Conservation (phyloP, 2,888 invertebrate species). For the Atrina japonica region DNA sequence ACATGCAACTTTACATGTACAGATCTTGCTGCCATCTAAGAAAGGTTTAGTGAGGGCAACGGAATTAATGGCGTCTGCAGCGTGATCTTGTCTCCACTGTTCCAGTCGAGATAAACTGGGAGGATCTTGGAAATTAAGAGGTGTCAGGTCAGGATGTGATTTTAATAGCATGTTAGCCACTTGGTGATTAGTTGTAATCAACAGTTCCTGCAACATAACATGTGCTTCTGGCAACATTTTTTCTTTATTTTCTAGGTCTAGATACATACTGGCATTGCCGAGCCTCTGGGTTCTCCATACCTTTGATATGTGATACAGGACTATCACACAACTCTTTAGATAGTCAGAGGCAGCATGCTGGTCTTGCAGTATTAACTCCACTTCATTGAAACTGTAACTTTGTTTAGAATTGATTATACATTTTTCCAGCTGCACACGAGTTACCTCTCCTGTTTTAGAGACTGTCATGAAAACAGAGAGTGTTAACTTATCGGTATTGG, state of each 20-base stretch:
- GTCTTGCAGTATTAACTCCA: constrained; percentile 67
- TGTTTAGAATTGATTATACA: constrained; percentile 68
- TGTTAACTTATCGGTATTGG: constrained; percentile 61
- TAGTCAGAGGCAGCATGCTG: constrained; percentile 61
- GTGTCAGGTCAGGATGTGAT: constrained; percentile 61
- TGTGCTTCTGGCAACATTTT: constrained; percentile 61
- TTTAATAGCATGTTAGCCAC: constrained; percentile 65
- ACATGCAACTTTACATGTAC: constrained; percentile 64
- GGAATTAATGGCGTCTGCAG: constrained; percentile 69
- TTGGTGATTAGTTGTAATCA: constrained; percentile 69
- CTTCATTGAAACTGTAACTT: constrained; percentile 63
- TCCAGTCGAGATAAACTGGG: constrained; percentile 60
- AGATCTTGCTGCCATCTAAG: constrained; percentile 55
- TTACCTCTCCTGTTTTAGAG: constrained; percentile 60
- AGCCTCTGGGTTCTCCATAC: constrained; percentile 67
- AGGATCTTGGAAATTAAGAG: constrained; percentile 64
- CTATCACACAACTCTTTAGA: constrained; percentile 63
- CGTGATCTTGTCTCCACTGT: constrained; percentile 65
- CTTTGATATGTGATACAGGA: constrained; percentile 66
- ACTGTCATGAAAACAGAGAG: constrained; percentile 70
- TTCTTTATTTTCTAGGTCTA: constrained; percentile 54
- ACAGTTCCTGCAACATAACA: constrained; percentile 73
- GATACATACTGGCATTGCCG: constrained; percentile 68
- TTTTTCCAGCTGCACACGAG: constrained; percentile 54
- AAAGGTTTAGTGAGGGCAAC: constrained; percentile 70